These are phyloP conservation scores for Protaetia brevitarsis DNA, from an alignment of 1,140 invertebrate genomes.

Conservation along the genomic window DNA sequence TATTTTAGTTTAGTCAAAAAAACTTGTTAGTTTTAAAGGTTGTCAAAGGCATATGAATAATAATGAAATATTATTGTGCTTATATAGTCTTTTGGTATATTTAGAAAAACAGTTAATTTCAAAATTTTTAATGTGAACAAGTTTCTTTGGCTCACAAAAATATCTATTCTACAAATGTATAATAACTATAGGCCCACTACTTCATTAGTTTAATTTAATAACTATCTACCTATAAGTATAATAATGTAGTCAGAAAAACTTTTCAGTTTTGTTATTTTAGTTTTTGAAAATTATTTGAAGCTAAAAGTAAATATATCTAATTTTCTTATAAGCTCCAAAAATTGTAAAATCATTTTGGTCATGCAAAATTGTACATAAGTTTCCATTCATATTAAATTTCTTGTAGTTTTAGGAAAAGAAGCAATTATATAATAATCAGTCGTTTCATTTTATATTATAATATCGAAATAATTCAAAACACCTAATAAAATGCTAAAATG, in stretches of 20 bases:
- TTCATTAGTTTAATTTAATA: constrained; percentile 35
- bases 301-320: constrained; percentile 28
- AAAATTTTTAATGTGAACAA: too few species aligned
- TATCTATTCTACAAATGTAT: constrained; percentile 31
- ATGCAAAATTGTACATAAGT: constrained; percentile 26
- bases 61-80: too few species aligned
- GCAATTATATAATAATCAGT: constrained; percentile 15
- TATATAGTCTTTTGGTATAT: too few species aligned
- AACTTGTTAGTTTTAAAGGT: not conserved
- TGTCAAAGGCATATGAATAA: not conserved
- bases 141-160: constrained; percentile 34
- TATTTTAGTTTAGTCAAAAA: constrained; percentile 15
- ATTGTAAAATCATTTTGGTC: constrained; percentile 23
- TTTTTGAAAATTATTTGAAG: constrained; percentile 15
- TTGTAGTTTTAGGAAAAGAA: constrained; percentile 15
- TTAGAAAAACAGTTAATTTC: too few species aligned
- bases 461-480: constrained; percentile 26
- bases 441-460: constrained; percentile 2
- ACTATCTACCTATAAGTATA: constrained; percentile 37
- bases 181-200: constrained; percentile 42
- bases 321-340: constrained; percentile 20
- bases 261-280: constrained; percentile 16
- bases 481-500: constrained; percentile 22
- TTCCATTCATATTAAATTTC: constrained; percentile 19
- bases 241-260: constrained; percentile 33